Evolutionary conservation across 30 jellyfish, hydroid and myxozoan species (phyloP), one percentile per base, ranked within the genome.

Genomic region (Chrysaora quinquecirrha): DNA sequence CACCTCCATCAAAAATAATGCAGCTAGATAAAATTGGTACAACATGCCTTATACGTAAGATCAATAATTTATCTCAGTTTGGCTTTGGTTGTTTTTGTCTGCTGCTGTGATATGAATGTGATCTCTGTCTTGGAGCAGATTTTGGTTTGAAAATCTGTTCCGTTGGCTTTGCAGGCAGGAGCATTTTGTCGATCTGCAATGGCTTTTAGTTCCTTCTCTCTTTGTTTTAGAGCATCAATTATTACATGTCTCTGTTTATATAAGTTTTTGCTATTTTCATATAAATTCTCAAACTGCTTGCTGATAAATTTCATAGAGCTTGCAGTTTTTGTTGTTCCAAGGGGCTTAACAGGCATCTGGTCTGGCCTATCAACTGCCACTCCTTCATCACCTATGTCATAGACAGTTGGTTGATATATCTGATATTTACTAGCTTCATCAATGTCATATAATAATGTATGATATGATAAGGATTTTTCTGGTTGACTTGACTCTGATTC

Each of bases 351-450:
- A 38, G 6, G 54, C 54, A 38, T 38, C 6, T 6, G 14, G 14
- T 38, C 54, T 38, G 54, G 54, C 6, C 54, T 6, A 49, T 9
- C 35, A 18, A 30, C 48, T 1, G 61, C 48, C 16, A 46, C 50
- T 27, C 35, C 81, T 46, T 89, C 92, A 34, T 83, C 92, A 48
- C 68, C 95, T 35, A 92, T 78, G 21, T 92, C 98, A 71, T 79
- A 86, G 21, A 92, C 98, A 0, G 98, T 92, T 58, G 98, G 98
- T 30, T 92, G 98, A 73, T 92, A 92, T 46, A 92, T 92, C 50
- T 81, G 96, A 61, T 86, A 92, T 18, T 82, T 71, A 56, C 95
- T 69, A 16, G 98, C 98, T 27, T 73, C 95, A 38, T 92, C 97
- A 14, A 76, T 48, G 66, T 92, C 98, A 75, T 92, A 92, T 11